Base-by-base conservation (phyloP, 2,113 vertebrate species). In the Lontra canadensis region DNA sequence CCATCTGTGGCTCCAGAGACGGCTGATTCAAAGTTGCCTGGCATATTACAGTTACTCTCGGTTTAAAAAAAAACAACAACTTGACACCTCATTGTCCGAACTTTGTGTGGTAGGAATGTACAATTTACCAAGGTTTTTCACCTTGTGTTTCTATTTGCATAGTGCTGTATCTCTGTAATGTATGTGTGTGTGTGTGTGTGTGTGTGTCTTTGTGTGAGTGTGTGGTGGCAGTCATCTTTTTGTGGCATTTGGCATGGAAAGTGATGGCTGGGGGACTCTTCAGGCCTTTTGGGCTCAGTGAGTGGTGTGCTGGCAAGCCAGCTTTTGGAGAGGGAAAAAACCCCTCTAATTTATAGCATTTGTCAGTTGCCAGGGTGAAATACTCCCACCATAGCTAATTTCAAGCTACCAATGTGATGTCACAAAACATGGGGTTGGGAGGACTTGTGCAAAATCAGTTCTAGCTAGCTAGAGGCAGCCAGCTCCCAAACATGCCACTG, bases 1-100 rank as follows among this genome's bases (percentile, higher is more conserved):
- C 97, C 88, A 74, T 76, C 52, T 87, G 88, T 76, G 67, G 34
- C 61, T 93, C 9, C 49, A 95, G 44, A 92, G 96, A 85, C 76
- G 34, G 80, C 25, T 67, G 83, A 84, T 67, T 90, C 36, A 80
- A 95, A 97, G 94, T 80, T 96, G 79, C 73, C 84, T 80, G 81
- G 59, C 61, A 36, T 76, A 55, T 97, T 95, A 96, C 65, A 92
- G 23, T 79, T 71, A 90, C 15, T 96, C 29, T 96, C 84, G 67
- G 74, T 80, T 96, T 34, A 8, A 67, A n/a, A 59, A 49, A 92
- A 92, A 49, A 87, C 39, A 34, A 59, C 74, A 47, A 69, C 34
- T 3, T 1, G 88, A 90, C n/a, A 63, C n/a, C 81, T 82, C 36
- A n/a, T 69, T 85, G 88, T 55, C 55, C 90, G 86, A 87, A 47